A percentile compares a stretch with the other conserved stretches of the same genome.
These are phyloP conservation scores for Drosophila chauvacae DNA, from an alignment of 1,140 invertebrate species.

Conservation along the genomic window DNA sequence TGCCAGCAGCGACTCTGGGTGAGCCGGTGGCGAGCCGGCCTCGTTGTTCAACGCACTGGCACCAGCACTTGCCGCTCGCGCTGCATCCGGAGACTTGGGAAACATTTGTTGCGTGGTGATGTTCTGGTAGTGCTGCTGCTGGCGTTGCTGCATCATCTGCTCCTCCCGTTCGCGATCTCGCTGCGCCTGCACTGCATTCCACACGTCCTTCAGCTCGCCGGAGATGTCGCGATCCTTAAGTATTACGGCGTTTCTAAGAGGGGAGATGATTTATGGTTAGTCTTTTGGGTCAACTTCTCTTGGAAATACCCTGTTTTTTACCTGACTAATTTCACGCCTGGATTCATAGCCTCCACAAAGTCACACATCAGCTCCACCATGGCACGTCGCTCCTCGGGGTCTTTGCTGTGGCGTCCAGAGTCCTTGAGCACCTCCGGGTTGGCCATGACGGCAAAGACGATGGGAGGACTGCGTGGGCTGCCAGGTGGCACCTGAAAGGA, in stretches of 20 bases:
- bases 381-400: constrained; percentile 87
- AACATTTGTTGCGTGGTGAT: constrained; percentile 83
- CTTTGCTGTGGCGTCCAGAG: constrained; percentile 88
- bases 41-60: constrained; percentile 41
- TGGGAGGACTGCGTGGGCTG: constrained; percentile 86
- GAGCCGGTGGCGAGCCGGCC: constrained; percentile 49
- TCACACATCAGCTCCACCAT: constrained; percentile 89
- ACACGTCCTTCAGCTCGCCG: constrained; percentile 90
- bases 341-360: constrained; percentile 90
- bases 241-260: constrained; percentile 86
- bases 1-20: constrained; percentile 59
- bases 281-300: too few species aligned
- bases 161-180: constrained; percentile 86
- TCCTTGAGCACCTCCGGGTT: constrained; percentile 88
- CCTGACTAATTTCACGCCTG: constrained; percentile 86
- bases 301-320: background rate
- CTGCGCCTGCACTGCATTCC: constrained; percentile 89
- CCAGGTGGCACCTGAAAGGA: constrained; percentile 85
- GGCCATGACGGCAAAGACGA: constrained; percentile 90
- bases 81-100: constrained; percentile 73
- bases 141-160: constrained; percentile 84
- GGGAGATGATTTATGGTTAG: background rate
- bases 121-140: constrained; percentile 80
- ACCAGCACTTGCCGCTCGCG: constrained; percentile 56
- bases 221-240: constrained; percentile 89